A percentile compares a stretch with the other conserved stretches of the same genome.
phyloP scores from a whole-genome alignment of 2,113 vertebrate species.

The Saiga tatarica region DNA sequence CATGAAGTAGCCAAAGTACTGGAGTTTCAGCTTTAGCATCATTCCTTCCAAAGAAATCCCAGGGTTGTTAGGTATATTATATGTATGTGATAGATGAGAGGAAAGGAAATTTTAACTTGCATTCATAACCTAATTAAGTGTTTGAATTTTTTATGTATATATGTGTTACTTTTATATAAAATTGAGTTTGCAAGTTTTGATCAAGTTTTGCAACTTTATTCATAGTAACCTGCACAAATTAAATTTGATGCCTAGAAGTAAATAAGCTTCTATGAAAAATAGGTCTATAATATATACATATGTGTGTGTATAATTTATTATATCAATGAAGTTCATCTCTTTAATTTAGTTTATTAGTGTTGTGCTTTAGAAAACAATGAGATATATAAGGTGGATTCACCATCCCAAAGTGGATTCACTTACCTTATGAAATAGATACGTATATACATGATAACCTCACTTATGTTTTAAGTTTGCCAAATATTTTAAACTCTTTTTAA shows the following conservation, averaged over 20 bases:
- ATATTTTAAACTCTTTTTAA: slow-evolving; percentile 6
- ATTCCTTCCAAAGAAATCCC: no score
- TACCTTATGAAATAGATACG: background rate
- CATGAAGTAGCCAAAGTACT: no score
- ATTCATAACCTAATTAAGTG: background rate
- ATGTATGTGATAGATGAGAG: background rate
- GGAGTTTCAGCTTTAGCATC: no score
- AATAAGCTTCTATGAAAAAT: slow-evolving; percentile 19
- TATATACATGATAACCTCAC: background rate
- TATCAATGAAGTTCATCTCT: background rate
- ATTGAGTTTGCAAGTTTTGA: background rate
- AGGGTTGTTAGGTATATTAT: background rate
- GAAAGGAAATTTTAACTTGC: background rate
- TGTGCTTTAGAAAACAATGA: background rate
- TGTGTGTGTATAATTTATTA: background rate
- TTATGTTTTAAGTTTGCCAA: background rate
- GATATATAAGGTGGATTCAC: background rate
- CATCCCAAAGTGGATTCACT: background rate
- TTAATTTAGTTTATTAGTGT: background rate
- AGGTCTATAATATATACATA: background rate
- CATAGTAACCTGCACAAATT: background rate
- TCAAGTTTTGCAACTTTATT: background rate
- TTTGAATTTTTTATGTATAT: background rate
- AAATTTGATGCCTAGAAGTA: background rate
- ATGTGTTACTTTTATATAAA: slow-evolving; percentile 3